Base-by-base conservation (phyloP, 1,140 invertebrate genomes). In the Prorops nasuta region DNA sequence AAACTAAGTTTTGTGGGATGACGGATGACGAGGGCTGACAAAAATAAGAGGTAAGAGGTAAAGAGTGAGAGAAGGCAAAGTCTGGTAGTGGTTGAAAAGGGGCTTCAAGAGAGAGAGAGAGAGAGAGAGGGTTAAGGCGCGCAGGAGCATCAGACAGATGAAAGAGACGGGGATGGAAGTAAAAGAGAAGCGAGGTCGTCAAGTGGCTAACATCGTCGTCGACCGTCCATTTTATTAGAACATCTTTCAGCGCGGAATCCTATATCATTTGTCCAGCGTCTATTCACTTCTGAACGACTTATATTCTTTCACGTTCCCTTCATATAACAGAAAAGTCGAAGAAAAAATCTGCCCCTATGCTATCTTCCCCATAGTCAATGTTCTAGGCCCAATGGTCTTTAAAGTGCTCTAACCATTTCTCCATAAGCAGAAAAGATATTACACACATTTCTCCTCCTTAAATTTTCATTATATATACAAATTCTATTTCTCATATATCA, bases 181-280 rank as follows among this genome's bases (percentile, higher is more conserved):
- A 46, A 44, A 60, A 58, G 52, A 41, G 50, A 47, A 45, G 38
- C 36, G 58, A 53, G 51, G 64, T 67, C 67, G 68, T 66, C 65
- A 69, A 66, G 62, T 66, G 66, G 62, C 58, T 43, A 55, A 43
- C 44, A 38, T 32, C 43, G 45, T 41, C 44, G 47, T 47, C 37
- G 61, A 44, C 60, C 60, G 49, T 67, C 59, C 60, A 60, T 71
- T 68, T 69, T 71, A 71, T 71, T 67, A 69, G 60, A 64, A 50
- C 58, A 64, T 66, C 64, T 67, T 67, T 73, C 66, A 60, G 39
- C 59, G 40, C 16, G 49, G 63, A 67, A 66, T 68, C 62, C 66
- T 69, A 67, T 69, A 70, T 70, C 64, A 62, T 63, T 68, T 67
- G 60, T 69, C 62, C 60, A 51, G 49, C 56, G 50, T 51, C 63